Evolutionary conservation across 2,797 vertebrate species (phyloP).

Genomic region (Scolopax bukidnonensis): DNA sequence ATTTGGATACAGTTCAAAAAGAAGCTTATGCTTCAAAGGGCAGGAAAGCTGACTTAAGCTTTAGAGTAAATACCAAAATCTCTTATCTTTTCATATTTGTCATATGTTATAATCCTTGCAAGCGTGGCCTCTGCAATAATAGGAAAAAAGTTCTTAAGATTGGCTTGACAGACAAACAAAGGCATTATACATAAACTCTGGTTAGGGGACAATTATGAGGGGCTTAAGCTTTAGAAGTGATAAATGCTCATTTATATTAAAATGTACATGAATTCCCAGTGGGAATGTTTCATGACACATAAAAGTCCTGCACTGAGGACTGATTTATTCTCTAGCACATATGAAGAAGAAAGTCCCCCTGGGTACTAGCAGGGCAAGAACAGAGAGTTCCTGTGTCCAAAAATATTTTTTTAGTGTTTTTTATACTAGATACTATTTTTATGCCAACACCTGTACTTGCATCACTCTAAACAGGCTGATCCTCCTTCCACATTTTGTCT

Average conservation of each 20-base stretch:
- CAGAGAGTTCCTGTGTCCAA: not conserved
- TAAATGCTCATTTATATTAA: constrained; percentile 50
- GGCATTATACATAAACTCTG: constrained; percentile 16
- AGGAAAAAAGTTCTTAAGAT: not conserved
- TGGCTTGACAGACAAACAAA: constrained; percentile 40
- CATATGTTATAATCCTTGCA: constrained; percentile 73
- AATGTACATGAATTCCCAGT: constrained; percentile 45
- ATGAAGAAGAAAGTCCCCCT: not conserved
- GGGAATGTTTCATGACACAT: constrained; percentile 4
- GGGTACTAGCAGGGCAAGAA: not conserved
- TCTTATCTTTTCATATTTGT: constrained; percentile 76
- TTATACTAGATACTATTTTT: not conserved
- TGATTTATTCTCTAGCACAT: not conserved
- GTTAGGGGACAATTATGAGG: constrained; percentile 14
- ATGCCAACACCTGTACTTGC: not conserved
- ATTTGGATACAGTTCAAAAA: constrained; percentile 74
- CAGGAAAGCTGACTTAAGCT: constrained; percentile 77
- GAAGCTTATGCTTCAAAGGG: constrained; percentile 76
- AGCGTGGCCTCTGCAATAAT: constrained; percentile 48
- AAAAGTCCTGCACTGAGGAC: not conserved
- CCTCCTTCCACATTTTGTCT: not conserved
- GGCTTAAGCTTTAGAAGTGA: constrained; percentile 31
- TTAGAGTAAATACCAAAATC: constrained; percentile 76
- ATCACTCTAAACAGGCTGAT: not conserved
- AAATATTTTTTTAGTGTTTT: not conserved